Base-by-base conservation (phyloP, 1,140 invertebrate genomes). In the Amyelois transitella region DNA sequence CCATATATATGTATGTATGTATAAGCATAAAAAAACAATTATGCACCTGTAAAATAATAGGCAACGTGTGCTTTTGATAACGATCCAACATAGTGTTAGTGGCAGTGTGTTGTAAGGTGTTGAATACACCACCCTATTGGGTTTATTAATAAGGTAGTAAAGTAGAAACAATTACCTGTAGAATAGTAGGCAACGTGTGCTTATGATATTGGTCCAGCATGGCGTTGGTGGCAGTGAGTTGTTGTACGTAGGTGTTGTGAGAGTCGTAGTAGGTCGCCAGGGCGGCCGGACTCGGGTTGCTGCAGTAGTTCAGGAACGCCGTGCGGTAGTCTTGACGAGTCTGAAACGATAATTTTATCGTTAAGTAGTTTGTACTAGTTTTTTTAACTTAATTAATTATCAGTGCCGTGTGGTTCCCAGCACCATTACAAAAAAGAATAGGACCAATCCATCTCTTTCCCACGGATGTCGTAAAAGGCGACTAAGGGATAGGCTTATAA, bases 231-330 rank as follows among this genome's bases (percentile, higher is more conserved):
- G 96, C 95, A 62, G 96, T 93, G 60, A 99, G 86, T 75, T 98
- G 96, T 62, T 97, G 95, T 14, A 98, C 94, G 88, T 98, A 98
- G 44, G 93, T 93, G 87, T 98, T 99, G 89, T 99, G 97, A 10
- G 95, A 93, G 77, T 97, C 96, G 70, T 96, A 93, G 83, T 98
- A 97, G 32, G 91, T 91, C 24, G 93, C 94, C 55, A 96, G 84
- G 43, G 91, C 91, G 50, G 92, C 91, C 55, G 91, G 92, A 58
- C 89, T 93, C 73, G 92, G 90, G 69, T 81, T 90, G 88, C 86
- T 92, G 82, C 88, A 91, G 73, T 97, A 93, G 44, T 92, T 90
- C 57, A 94, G 89, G 76, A 96, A 96, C 25, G 96, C 94, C 45
- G 93, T 91, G 63, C 94, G 94, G 89, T 98, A 98, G 62, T 97